These are phyloP conservation scores for Trididemnum miniatum DNA, from an alignment of 23 tunicate species.

Conservation along the genomic window DNA sequence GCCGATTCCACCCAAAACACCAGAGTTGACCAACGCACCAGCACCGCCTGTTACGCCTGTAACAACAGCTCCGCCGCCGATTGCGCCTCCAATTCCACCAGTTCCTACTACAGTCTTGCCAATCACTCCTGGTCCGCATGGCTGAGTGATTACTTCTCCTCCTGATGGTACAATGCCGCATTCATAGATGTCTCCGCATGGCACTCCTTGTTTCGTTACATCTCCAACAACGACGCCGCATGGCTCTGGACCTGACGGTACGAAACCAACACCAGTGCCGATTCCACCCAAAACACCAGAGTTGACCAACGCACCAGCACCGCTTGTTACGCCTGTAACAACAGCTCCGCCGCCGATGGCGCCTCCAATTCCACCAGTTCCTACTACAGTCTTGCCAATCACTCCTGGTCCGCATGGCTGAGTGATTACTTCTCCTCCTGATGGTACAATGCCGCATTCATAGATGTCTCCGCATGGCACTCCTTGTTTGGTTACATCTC, in stretches of 20 bases:
- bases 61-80: neutral
- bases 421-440: neutral
- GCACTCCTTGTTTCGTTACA: neutral
- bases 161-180: slow-evolving; percentile 1
- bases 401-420: slow-evolving; percentile 2
- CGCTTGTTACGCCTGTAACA: neutral
- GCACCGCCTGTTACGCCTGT: neutral
- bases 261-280: neutral
- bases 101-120: neutral
- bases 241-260: neutral
- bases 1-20: neutral
- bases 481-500: neutral
- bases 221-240: neutral
- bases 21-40: neutral
- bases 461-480: slow-evolving; percentile 1
- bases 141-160: neutral
- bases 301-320: neutral
- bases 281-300: neutral
- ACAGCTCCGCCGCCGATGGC: neutral
- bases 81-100: neutral
- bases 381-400: neutral
- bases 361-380: neutral
- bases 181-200: neutral
- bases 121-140: slow-evolving; percentile 1
- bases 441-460: neutral